These are phyloP conservation scores for Andrena fulva DNA, from an alignment of 2,888 invertebrate species.

Conservation along the genomic window DNA sequence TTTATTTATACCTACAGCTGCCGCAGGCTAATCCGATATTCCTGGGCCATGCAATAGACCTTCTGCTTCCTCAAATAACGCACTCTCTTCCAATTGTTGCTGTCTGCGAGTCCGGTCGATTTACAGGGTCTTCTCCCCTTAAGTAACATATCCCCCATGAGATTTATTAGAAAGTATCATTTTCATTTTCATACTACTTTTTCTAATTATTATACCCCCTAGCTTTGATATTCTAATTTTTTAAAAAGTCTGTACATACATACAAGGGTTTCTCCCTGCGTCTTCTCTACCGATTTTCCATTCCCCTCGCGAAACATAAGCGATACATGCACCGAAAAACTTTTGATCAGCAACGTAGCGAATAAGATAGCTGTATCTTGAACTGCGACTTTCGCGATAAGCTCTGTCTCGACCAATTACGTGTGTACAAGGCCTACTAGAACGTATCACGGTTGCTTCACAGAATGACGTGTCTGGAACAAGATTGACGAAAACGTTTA, in stretches of 20 bases:
- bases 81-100: no score
- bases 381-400: slow-evolving; percentile 9
- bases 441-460: slow-evolving; percentile 30
- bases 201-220: neutral
- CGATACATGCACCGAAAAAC: neutral
- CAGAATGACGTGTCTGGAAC: slow-evolving; percentile 6
- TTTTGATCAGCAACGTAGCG: neutral
- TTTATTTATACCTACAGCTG: no score
- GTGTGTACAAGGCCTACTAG: slow-evolving; percentile 43
- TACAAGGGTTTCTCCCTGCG: no score
- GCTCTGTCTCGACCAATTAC: slow-evolving; percentile 33
- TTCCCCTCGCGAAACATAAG: neutral
- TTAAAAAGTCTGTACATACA: neutral
- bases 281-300: neutral
- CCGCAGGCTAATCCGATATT: no score
- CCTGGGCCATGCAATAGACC: no score
- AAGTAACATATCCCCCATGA: neutral
- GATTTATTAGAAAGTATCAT: neutral
- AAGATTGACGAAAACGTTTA: slow-evolving; percentile 18
- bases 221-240: neutral
- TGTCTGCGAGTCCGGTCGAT: no score
- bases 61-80: no score
- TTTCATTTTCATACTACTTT: neutral
- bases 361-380: slow-evolving; percentile 5
- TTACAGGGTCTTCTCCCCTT: neutral